phyloP scores from a whole-genome alignment of 2,888 invertebrate species.

The Drosophila differens region DNA sequence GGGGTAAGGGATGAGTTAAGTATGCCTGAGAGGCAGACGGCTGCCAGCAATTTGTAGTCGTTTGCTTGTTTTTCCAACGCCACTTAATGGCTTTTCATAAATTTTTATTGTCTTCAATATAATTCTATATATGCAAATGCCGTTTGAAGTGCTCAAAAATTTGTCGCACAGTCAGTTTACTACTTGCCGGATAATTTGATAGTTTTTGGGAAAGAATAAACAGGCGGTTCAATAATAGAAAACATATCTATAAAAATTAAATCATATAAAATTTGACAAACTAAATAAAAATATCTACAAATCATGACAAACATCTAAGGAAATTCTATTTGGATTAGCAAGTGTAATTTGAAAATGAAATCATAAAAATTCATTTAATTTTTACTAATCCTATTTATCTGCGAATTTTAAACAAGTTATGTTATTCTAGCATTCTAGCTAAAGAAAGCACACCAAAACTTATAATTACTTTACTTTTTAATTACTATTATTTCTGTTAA shows the following conservation, averaged over 20 bases:
- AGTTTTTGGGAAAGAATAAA: constrained; percentile 3
- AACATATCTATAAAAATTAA: not conserved
- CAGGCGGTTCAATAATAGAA: not conserved
- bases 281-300: not conserved
- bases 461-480: not conserved
- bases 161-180: constrained; percentile 57
- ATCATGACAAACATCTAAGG: not conserved
- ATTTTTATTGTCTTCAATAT: constrained; percentile 79
- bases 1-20: constrained; percentile 38
- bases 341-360: not conserved
- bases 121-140: constrained; percentile 69
- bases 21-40: constrained; percentile 39
- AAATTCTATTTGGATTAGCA: not conserved
- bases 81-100: constrained; percentile 79
- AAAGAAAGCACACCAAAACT: not conserved
- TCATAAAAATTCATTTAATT: not conserved
- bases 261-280: not conserved
- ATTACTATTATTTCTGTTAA: constrained; percentile 8
- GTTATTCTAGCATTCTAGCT: not conserved
- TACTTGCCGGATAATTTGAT: not conserved
- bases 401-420: not conserved
- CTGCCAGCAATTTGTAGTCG: constrained; percentile 78
- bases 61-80: constrained; percentile 76
- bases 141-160: constrained; percentile 49
- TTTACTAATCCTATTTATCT: not conserved